A percentile compares a stretch with the other conserved stretches of the same genome.
These are phyloP conservation scores for Chrysolina haemoptera DNA, from an alignment of 2,888 invertebrate genomes.

Conservation along the genomic window DNA sequence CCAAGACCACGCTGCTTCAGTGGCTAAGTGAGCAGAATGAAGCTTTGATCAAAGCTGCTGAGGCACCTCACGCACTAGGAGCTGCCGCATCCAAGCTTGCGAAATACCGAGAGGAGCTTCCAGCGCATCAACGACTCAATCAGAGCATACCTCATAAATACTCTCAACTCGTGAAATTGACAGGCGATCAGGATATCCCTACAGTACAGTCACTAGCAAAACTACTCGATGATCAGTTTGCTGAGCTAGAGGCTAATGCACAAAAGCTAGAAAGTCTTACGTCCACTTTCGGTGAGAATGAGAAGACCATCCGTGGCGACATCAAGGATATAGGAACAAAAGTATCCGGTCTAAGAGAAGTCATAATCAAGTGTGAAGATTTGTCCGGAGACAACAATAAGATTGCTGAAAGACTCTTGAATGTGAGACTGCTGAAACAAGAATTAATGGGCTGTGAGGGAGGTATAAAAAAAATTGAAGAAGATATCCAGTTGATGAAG, in stretches of 20 bases:
- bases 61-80: conserved; percentile 85
- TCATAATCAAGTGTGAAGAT: conserved; percentile 91
- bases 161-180: conserved; percentile 83
- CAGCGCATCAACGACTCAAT: conserved; percentile 82
- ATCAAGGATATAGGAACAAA: conserved; percentile 81
- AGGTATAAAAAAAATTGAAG: conserved; percentile 79
- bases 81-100: conserved; percentile 83
- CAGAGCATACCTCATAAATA: conserved; percentile 86
- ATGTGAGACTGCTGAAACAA: conserved; percentile 80
- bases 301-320: conserved; percentile 79
- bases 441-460: conserved; percentile 80
- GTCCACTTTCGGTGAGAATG: conserved; percentile 81
- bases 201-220: conserved; percentile 78
- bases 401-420: conserved; percentile 84
- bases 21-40: conserved; percentile 90
- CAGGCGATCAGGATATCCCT: conserved; percentile 80
- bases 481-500: conserved; percentile 81
- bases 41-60: conserved; percentile 81
- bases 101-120: conserved; percentile 90
- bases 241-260: conserved; percentile 80
- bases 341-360: conserved; percentile 83
- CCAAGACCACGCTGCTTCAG: conserved; percentile 84
- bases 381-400: conserved; percentile 90
- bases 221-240: conserved; percentile 83
- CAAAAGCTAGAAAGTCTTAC: conserved; percentile 82